phyloP scores from a whole-genome alignment of 2,113 vertebrate species.

The Brachypteracias leptosomus region DNA sequence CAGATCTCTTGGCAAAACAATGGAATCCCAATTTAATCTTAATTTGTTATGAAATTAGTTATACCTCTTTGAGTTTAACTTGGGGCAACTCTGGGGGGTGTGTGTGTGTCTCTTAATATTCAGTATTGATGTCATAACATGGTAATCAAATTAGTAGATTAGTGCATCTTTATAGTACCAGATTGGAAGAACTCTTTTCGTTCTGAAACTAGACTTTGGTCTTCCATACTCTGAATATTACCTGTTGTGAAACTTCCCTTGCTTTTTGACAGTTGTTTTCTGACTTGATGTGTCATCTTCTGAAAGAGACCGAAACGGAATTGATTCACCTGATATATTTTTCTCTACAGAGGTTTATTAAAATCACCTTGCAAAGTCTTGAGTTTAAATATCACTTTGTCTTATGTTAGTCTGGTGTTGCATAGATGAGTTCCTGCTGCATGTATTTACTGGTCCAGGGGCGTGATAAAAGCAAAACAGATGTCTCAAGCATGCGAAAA shows the following conservation, averaged over 20 bases:
- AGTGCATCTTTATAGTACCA: not conserved
- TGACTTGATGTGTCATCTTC: not conserved
- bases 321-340: not conserved
- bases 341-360: not conserved
- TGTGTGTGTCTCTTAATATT: not conserved
- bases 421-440: not conserved
- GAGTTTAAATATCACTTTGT: not conserved
- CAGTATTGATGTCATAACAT: not conserved
- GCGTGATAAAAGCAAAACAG: not conserved
- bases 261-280: not conserved
- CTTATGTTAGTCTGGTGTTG: not conserved
- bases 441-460: not conserved
- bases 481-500: not conserved
- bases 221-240: not conserved
- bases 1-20: not conserved
- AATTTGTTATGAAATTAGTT: not conserved
- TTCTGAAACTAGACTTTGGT: not conserved
- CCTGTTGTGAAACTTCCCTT: not conserved
- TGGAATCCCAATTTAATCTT: not conserved
- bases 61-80: not conserved
- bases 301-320: not conserved
- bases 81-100: fast-evolving
- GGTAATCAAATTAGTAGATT: not conserved
- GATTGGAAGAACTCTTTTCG: not conserved
- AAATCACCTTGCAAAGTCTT: not conserved